Percentiles rank a stretch among this genome's conserved stretches.
Evolutionary conservation across 1,140 invertebrate species (phyloP).

Genomic region (Papilio xuthus): DNA sequence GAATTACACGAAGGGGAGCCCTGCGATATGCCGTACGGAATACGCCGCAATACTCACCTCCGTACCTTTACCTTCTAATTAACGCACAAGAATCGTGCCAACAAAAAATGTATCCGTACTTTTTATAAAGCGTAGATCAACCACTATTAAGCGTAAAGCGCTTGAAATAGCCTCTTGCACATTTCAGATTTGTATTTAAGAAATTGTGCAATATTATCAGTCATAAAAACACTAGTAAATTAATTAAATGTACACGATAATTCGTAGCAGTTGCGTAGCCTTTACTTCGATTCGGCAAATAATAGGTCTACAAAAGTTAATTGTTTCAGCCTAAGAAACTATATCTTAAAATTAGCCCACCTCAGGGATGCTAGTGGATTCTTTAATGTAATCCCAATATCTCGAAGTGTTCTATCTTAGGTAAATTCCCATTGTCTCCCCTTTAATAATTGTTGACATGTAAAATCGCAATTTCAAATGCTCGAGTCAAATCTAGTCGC

Average conservation of each 20-base stretch:
- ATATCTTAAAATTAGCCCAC: too few species aligned
- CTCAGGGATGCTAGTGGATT: too few species aligned
- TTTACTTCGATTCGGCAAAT: too few species aligned
- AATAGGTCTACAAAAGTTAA: too few species aligned
- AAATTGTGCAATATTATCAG: neutral
- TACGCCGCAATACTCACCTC: constrained; percentile 23
- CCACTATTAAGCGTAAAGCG: neutral
- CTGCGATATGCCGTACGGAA: constrained; percentile 47
- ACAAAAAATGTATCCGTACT: neutral
- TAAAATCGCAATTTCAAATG: neutral
- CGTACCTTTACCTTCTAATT: constrained; percentile 33
- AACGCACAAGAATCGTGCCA: constrained; percentile 33
- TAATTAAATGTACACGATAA: too few species aligned
- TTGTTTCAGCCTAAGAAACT: too few species aligned
- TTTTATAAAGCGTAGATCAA: constrained; percentile 7
- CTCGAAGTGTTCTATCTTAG: too few species aligned
- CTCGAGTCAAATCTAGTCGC: neutral
- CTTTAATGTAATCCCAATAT: too few species aligned
- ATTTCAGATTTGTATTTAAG: neutral
- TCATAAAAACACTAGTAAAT: neutral
- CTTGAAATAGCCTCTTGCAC: neutral
- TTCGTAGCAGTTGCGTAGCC: too few species aligned
- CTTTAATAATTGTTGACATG: neutral
- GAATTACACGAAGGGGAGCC: constrained; percentile 79
- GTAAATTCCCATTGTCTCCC: too few species aligned